Conservation (phyloP, 2,113 vertebrate genomes). For the Spheniscus mendiculus region DNA sequence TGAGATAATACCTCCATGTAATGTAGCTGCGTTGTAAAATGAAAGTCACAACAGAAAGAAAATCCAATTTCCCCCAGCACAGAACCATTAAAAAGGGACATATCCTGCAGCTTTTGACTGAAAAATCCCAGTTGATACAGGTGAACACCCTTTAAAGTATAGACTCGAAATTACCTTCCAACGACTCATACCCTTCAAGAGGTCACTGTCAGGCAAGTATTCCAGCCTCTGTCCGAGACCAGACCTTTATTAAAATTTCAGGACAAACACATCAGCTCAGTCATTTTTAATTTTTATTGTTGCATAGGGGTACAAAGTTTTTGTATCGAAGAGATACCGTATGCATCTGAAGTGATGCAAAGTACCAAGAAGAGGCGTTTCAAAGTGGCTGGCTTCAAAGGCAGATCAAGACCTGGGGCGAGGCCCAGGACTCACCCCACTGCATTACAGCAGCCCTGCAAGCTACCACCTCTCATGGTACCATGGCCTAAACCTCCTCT, state of each 20-base stretch:
- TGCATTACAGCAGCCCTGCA: not conserved
- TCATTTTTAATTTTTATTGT: not conserved
- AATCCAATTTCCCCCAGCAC: not conserved
- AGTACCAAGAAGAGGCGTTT: not conserved
- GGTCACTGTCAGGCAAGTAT: not conserved
- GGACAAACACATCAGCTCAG: not conserved
- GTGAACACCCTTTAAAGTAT: not conserved
- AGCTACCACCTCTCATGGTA: not conserved
- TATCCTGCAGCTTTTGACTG: not conserved
- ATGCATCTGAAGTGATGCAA: not conserved
- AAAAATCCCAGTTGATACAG: not conserved
- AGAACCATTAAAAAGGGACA: not conserved
- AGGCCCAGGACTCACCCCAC: not conserved
- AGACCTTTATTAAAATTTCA: not conserved
- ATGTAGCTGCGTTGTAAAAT: not conserved
- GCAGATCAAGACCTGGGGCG: not conserved
- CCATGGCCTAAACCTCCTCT: not conserved
- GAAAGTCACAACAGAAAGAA: not conserved
- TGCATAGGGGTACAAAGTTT: not conserved
- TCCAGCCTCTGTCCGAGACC: not conserved
- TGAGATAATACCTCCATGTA: not conserved
- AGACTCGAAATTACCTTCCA: not conserved
- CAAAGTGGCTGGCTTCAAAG: not conserved
- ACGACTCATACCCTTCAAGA: not conserved
- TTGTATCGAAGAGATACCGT: rapidly evolving